These are phyloP conservation scores for Pelodiscus sinensis DNA, from an alignment of 2,113 vertebrate species.

Conservation along the genomic window DNA sequence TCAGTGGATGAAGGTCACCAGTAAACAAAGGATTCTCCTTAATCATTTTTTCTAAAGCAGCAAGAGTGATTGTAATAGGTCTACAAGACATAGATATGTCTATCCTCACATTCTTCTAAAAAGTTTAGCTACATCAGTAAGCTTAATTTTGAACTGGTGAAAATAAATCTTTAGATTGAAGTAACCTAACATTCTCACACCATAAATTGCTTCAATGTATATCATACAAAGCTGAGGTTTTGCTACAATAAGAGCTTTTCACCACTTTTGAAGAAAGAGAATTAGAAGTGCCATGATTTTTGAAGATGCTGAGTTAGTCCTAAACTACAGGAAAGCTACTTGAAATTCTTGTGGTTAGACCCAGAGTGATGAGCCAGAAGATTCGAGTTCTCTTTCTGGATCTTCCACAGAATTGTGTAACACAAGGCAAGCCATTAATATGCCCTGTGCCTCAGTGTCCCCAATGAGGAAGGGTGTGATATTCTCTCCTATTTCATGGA, in stretches of 20 bases:
- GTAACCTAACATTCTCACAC: not conserved
- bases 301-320: conserved; percentile 30
- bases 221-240: not conserved
- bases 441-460: not conserved
- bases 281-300: not conserved
- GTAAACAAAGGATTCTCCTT: not conserved
- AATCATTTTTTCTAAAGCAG: not conserved
- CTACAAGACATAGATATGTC: not conserved
- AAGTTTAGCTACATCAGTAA: not conserved
- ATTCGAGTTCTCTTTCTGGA: not conserved
- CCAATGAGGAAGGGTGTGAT: conserved; percentile 8
- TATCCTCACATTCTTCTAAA: not conserved
- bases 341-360: conserved; percentile 21
- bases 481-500: conserved; percentile 33
- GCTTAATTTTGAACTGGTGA: not conserved
- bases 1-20: not conserved
- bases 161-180: not conserved
- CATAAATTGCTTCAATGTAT: not conserved
- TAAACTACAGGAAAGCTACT: not conserved
- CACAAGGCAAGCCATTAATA: not conserved
- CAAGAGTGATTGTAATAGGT: not conserved
- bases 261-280: not conserved
- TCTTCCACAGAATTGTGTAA: conserved; percentile 1
- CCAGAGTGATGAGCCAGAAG: not conserved
- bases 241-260: not conserved